Evolutionary conservation across 2,797 vertebrate genomes (phyloP).

Genomic region (Diplodus puntazzo): DNA sequence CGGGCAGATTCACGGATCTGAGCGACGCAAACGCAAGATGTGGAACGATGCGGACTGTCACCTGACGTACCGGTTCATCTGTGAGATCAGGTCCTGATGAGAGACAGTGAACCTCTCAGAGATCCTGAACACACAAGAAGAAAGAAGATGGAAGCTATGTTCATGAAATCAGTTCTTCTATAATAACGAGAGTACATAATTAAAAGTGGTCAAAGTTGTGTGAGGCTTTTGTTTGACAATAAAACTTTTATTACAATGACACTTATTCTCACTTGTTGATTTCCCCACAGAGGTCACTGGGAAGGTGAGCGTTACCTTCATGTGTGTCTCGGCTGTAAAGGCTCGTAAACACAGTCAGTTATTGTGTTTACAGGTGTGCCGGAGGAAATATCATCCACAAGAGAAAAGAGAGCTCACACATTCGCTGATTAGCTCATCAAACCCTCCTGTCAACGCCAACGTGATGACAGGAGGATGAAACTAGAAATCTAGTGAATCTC

Average conservation of each 20-base stretch:
- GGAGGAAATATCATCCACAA: no score
- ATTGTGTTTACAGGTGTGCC: no score
- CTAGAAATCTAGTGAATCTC: no score
- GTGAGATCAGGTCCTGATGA: constrained; percentile 67
- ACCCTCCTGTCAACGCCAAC: no score
- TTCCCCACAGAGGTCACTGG: constrained; percentile 64
- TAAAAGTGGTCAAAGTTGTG: background rate
- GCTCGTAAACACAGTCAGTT: no score
- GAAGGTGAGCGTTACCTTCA: constrained; percentile 21
- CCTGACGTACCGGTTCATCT: constrained; percentile 63
- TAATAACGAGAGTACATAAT: background rate
- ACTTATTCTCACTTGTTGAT: background rate
- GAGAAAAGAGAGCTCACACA: no score
- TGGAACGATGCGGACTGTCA: constrained; percentile 82
- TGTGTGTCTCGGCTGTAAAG: constrained; percentile 5
- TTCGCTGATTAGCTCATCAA: no score
- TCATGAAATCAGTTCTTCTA: background rate
- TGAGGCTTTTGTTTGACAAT: constrained; percentile 12
- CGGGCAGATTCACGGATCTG: constrained; percentile 67
- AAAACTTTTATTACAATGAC: constrained; percentile 7
- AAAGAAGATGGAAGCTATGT: background rate
- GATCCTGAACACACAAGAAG: no score
- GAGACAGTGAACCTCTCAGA: background rate
- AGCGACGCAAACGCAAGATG: background rate
- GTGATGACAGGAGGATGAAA: no score